Conservation (phyloP, 2,888 invertebrate genomes). For the Meta bourneti region DNA sequence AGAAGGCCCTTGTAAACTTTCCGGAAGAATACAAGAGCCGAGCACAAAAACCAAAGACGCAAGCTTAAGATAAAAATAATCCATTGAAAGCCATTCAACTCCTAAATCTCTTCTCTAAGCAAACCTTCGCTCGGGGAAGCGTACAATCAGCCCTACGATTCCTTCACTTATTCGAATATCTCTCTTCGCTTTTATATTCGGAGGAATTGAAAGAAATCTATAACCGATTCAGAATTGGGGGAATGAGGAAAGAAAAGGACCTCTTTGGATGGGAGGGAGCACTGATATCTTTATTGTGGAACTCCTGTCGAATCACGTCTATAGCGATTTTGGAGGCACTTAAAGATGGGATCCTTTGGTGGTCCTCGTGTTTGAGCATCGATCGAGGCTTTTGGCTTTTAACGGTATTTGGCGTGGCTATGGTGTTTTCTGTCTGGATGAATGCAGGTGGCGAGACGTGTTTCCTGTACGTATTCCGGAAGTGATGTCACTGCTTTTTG, state of each 20-base stretch:
- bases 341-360: background rate
- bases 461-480: too few relatives aligned
- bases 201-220: background rate
- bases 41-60: background rate
- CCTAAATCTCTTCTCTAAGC: background rate
- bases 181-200: background rate
- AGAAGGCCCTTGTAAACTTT: too few relatives aligned
- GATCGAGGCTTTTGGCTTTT: background rate
- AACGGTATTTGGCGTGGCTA: background rate
- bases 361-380: background rate
- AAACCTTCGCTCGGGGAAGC: background rate
- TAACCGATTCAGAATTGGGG: background rate
- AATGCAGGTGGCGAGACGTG: too few relatives aligned
- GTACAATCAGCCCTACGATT: background rate
- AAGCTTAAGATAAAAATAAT: background rate
- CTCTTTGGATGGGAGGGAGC: background rate
- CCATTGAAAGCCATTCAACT: background rate
- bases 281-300: conserved; percentile 23
- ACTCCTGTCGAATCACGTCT: conserved; percentile 19
- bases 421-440: background rate
- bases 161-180: background rate
- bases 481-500: too few relatives aligned
- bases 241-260: background rate
- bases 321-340: conserved; percentile 6
- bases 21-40: too few relatives aligned